Conservation (phyloP, 2,888 invertebrate genomes). For the Bugula neritina region DNA sequence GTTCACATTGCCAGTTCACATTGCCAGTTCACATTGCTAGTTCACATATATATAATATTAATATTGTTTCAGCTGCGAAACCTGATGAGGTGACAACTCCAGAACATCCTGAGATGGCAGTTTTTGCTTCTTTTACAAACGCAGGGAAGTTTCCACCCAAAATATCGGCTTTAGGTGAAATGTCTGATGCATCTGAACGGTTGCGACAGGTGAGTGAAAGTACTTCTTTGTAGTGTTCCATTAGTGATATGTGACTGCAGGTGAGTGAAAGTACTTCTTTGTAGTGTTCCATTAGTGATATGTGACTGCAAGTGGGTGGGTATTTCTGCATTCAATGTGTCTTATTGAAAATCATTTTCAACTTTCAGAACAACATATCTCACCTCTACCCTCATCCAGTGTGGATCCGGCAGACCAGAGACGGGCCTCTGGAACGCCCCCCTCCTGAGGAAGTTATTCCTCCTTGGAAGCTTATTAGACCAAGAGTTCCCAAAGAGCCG, state of each 20-base stretch:
- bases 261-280: not conserved
- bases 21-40: no score
- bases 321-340: no score
- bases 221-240: not conserved
- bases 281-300: not conserved
- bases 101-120: conserved; percentile 50
- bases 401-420: conserved; percentile 50
- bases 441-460: conserved; percentile 49
- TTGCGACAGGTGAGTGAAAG: conserved; percentile 35
- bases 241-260: not conserved
- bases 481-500: conserved; percentile 45
- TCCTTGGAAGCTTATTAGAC: conserved; percentile 52
- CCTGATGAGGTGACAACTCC: conserved; percentile 42
- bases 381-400: conserved; percentile 52
- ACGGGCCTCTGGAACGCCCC: conserved; percentile 51
- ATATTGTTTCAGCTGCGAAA: not conserved
- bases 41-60: no score
- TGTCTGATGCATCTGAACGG: conserved; percentile 50
- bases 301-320: not conserved
- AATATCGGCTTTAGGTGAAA: conserved; percentile 48
- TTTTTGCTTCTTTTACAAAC: conserved; percentile 49
- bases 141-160: conserved; percentile 47
- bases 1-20: no score
- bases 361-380: conserved; percentile 37
- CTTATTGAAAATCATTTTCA: no score